Base-by-base conservation (phyloP, 53 echinoderm and acorn worm genomes). In the Temnopleurus reevesii region DNA sequence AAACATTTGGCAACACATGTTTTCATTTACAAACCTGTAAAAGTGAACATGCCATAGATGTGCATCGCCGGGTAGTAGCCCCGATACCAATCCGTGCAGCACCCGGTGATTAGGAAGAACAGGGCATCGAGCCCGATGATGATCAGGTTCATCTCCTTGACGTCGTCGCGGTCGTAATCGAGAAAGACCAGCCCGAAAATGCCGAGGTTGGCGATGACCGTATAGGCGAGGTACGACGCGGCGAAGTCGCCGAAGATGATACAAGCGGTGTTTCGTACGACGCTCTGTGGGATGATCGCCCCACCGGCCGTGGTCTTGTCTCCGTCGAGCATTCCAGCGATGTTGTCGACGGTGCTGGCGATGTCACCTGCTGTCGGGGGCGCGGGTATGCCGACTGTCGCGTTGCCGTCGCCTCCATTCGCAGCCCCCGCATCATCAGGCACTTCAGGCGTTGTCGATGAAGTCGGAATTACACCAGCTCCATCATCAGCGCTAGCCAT, bases 171-270 rank as follows among this genome's bases (percentile, higher is more conserved):
- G 76, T 71, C 76, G 41, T 12, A 15, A 13, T 23, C 26, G 1
- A 71, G 76, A 38, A 71, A 71, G 17, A 35, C 17, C 36, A 35
- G 17, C 19, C 41, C 35, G 21, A 71, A 71, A n/a, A 71, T 19
- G 21, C 4, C 35, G 76, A 71, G 33, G 41, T 71, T 71, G 38
- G 36, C 29, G 76, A 71, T 2, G 41, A 71, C 41, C 4, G 35
- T 71, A n/a, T 4, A 71, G 36, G 35, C 35, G 19, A 71, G 33
- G 41, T 35, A 41, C 36, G 36, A 35, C 36, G 76, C 76, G 6
- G 76, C 21, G 76, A 71, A 71, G 76, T 38, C 41, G 38, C 76
- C 41, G 36, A 71, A 71, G 25, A 71, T 71, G 76, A 71, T 71
- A 19, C 36, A 17, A n/a, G 76, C 76, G 18, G 76, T 76, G 41